Evolutionary conservation across 1,140 invertebrate genomes (phyloP).

Genomic region (Colletes gigas): DNA sequence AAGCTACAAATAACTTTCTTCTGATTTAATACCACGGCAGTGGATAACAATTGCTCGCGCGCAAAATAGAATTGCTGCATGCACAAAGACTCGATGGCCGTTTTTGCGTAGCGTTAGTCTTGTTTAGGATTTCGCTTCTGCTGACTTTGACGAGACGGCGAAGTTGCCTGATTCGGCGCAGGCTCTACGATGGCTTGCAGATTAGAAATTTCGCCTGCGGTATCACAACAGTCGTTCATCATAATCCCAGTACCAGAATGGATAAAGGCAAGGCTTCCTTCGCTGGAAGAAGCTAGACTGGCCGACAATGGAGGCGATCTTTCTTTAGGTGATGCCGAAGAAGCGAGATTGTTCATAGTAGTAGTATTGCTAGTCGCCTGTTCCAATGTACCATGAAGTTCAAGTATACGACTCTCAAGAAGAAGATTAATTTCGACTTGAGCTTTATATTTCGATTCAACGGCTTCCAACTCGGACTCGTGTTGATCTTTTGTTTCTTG

Average conservation of each 20-base stretch:
- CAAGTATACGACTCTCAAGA: constrained; percentile 86
- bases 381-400: constrained; percentile 83
- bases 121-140: constrained; percentile 56
- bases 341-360: constrained; percentile 70
- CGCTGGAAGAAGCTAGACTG: constrained; percentile 79
- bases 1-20: constrained; percentile 72
- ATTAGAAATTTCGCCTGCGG: constrained; percentile 78
- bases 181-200: constrained; percentile 79
- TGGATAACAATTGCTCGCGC: constrained; percentile 39
- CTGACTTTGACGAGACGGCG: constrained; percentile 61
- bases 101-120: constrained; percentile 56
- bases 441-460: constrained; percentile 87
- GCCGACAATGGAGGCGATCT: constrained; percentile 77
- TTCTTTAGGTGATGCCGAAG: constrained; percentile 78
- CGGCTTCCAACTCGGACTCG: constrained; percentile 81
- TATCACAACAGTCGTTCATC: constrained; percentile 78
- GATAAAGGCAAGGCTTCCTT: constrained; percentile 78
- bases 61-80: constrained; percentile 40
- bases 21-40: constrained; percentile 42
- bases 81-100: constrained; percentile 11
- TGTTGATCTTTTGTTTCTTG: constrained; percentile 81
- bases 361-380: constrained; percentile 63
- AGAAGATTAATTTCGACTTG: constrained; percentile 86
- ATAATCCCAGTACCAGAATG: constrained; percentile 73
- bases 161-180: constrained; percentile 65